Evolutionary conservation across 2,888 invertebrate species (phyloP).

Genomic region (Hyalella azteca): DNA sequence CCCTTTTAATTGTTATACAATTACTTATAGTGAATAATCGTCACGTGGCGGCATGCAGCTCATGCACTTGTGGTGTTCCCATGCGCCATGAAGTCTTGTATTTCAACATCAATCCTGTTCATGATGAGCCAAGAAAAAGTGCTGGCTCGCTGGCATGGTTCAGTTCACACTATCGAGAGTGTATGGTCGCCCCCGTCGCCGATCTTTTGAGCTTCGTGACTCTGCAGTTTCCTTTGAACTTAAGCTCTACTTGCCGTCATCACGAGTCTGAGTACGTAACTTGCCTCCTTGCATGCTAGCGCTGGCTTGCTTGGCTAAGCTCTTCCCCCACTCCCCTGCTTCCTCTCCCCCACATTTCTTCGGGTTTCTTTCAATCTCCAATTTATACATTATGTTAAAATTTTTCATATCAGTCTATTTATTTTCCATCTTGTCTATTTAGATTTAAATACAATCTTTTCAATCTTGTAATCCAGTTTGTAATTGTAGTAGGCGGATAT

Average conservation of each 20-base stretch:
- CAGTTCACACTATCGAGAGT: slow-evolving; percentile 37
- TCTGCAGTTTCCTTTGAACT: slow-evolving; percentile 33
- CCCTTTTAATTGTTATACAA: too few species aligned
- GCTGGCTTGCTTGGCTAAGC: not conserved
- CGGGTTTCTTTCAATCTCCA: not conserved
- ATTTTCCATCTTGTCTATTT: too few species aligned
- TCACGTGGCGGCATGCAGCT: not conserved
- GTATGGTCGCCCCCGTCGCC: slow-evolving; percentile 37
- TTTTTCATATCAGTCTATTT: too few species aligned
- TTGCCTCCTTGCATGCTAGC: slow-evolving; percentile 8
- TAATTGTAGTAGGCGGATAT: too few species aligned
- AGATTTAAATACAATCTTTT: too few species aligned
- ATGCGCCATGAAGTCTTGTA: not conserved
- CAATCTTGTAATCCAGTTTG: too few species aligned
- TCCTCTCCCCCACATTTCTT: not conserved
- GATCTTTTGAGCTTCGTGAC: slow-evolving; percentile 33
- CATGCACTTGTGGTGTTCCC: slow-evolving; percentile 29
- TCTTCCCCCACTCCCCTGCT: not conserved
- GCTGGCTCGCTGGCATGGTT: slow-evolving; percentile 30
- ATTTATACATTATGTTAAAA: too few species aligned
- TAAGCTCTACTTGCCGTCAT: slow-evolving; percentile 31
- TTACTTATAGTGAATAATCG: too few species aligned
- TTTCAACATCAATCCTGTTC: slow-evolving; percentile 31
- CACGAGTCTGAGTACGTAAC: not conserved
- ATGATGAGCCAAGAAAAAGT: slow-evolving; percentile 36